Evolutionary conservation across 2,797 vertebrate species (phyloP).

Genomic region (Saxicola maurus): DNA sequence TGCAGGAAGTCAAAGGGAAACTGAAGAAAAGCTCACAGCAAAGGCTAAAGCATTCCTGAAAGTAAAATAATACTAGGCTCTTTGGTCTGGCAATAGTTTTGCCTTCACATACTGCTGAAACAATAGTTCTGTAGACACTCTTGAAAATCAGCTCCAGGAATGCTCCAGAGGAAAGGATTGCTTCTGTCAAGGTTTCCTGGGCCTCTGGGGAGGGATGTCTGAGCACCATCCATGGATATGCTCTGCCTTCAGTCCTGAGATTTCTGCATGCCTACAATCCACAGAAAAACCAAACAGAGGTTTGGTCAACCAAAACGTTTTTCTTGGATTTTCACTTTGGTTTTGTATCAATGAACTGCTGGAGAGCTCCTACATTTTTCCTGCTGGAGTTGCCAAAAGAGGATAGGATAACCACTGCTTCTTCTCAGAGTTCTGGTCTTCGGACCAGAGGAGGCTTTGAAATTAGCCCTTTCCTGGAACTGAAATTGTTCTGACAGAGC

Average conservation of each 20-base stretch:
- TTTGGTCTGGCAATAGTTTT: background rate
- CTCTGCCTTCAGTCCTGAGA: background rate
- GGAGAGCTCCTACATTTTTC: background rate
- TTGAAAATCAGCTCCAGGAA: background rate
- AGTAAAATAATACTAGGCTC: background rate
- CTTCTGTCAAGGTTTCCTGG: background rate
- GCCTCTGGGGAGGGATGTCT: background rate
- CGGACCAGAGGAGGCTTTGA: background rate
- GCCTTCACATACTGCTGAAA: background rate
- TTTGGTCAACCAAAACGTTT: background rate
- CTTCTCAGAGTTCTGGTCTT: background rate
- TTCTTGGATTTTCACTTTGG: background rate
- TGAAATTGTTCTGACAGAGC: background rate
- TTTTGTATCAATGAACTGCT: background rate
- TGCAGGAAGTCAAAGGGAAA: background rate
- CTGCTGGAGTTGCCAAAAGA: background rate
- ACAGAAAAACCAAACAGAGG: background rate
- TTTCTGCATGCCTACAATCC: background rate
- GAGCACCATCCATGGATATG: background rate
- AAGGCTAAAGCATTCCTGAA: background rate
- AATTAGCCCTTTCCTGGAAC: background rate
- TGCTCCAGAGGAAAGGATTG: background rate
- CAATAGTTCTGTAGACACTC: background rate
- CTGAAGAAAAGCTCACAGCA: background rate
- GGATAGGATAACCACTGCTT: background rate